Conservation (phyloP, 2,888 invertebrate species). For the Urechis unicinctus region DNA sequence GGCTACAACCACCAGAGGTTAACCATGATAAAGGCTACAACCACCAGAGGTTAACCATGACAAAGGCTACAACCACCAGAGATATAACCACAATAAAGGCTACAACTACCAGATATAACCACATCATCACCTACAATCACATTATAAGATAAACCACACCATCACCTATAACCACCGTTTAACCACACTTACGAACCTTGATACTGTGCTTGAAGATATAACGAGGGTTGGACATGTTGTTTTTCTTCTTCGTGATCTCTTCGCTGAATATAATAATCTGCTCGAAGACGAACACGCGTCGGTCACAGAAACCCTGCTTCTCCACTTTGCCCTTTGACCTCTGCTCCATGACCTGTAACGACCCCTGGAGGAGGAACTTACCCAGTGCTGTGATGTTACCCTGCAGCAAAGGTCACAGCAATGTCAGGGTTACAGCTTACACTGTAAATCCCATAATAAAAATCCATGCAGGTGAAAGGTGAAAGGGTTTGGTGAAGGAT, state of each 20-base stretch:
- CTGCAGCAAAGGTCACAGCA: no score
- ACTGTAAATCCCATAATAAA: background rate
- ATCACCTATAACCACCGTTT: no score
- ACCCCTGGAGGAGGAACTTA: slow-evolving; percentile 72
- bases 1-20: no score
- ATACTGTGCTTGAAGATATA: slow-evolving; percentile 94
- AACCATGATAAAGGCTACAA: no score
- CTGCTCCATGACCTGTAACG: slow-evolving; percentile 47
- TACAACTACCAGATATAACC: no score
- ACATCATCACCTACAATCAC: no score
- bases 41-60: no score
- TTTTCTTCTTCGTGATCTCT: slow-evolving; percentile 79
- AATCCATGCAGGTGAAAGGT: background rate
- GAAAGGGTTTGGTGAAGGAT: no score
- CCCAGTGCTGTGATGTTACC: slow-evolving; percentile 97
- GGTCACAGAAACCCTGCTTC: slow-evolving; percentile 66
- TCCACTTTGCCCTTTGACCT: slow-evolving; percentile 29
- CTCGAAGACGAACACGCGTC: slow-evolving; percentile 95
- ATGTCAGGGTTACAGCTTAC: background rate
- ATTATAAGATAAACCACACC: no score
- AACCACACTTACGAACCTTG: no score
- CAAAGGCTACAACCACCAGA: no score
- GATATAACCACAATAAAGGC: no score
- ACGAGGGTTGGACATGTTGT: slow-evolving; percentile 79
- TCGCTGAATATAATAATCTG: slow-evolving; percentile 91